Percentiles rank a stretch among this genome's conserved stretches.
Conservation (phyloP, 2,113 vertebrate genomes). For the Neoarius graeffei region DNA sequence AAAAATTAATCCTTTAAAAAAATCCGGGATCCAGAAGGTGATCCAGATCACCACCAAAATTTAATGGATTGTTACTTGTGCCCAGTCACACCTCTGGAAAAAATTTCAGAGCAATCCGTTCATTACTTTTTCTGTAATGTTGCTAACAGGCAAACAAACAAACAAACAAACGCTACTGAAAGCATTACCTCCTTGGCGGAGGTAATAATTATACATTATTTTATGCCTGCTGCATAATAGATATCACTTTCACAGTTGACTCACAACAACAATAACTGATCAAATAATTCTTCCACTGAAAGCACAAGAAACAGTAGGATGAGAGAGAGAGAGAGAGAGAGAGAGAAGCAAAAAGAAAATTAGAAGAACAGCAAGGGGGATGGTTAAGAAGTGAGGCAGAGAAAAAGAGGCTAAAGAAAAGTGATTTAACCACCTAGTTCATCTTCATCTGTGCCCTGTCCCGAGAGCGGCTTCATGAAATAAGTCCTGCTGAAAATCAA, state of each 20-base stretch:
- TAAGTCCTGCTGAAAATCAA: constrained; percentile 83
- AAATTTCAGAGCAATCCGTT: no score
- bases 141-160: no score
- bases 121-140: no score
- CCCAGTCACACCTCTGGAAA: no score
- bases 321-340: background rate
- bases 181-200: no score
- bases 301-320: constrained; percentile 4
- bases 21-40: no score
- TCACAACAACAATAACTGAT: constrained; percentile 6
- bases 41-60: no score
- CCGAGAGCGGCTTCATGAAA: constrained; percentile 76
- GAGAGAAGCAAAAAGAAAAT: background rate
- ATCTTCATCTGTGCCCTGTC: constrained; percentile 81
- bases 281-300: constrained; percentile 44
- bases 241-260: constrained; percentile 16
- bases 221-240: background rate
- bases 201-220: background rate
- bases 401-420: constrained; percentile 66
- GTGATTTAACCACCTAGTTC: constrained; percentile 76
- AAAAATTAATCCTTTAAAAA: no score
- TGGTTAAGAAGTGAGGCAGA: constrained; percentile 51
- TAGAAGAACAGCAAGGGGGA: constrained; percentile 21
- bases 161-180: no score
- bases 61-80: no score